Evolutionary conservation across 2,888 invertebrate genomes (phyloP).

Genomic region (Neuroscelio doddi): DNA sequence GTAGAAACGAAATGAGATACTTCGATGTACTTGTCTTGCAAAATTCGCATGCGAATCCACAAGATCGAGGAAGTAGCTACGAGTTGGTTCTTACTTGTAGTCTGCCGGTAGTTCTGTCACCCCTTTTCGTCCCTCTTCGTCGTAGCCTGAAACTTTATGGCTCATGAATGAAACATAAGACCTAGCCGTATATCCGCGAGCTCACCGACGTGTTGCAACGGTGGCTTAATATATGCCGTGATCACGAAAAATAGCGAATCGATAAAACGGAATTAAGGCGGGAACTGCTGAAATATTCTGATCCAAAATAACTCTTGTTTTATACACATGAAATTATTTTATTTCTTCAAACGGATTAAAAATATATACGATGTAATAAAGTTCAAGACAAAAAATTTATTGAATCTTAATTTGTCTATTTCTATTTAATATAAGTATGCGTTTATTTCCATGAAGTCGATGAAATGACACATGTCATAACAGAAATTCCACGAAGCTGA

Average conservation of each 20-base stretch:
- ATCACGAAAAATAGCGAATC: conserved; percentile 46
- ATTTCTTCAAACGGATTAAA: too few relatives aligned
- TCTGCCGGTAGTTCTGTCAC: conserved; percentile 19
- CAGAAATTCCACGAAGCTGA: too few relatives aligned
- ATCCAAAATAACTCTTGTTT: too few relatives aligned
- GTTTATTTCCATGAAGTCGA: too few relatives aligned
- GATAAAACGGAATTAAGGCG: conserved; percentile 57
- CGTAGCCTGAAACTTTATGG: conserved; percentile 41
- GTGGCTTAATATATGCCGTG: conserved; percentile 50
- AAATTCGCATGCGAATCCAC: conserved; percentile 30
- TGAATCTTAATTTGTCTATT: too few relatives aligned
- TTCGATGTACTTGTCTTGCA: conserved; percentile 22
- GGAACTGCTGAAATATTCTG: too few relatives aligned
- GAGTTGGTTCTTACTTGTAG: conserved; percentile 12
- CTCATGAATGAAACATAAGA: conserved; percentile 70
- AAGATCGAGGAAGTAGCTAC: conserved; percentile 31
- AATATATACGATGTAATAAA: too few relatives aligned
- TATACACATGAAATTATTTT: too few relatives aligned
- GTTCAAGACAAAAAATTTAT: too few relatives aligned
- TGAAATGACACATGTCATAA: too few relatives aligned
- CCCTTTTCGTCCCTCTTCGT: conserved; percentile 1
- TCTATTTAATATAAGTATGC: too few relatives aligned
- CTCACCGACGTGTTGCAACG: conserved; percentile 56
- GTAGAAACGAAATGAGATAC: conserved; percentile 17
- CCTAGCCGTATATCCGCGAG: conserved; percentile 54